Evolutionary conservation across 2,113 vertebrate genomes (phyloP), one percentile per base, ranked within the genome.

Genomic region (Calidris pugnax): DNA sequence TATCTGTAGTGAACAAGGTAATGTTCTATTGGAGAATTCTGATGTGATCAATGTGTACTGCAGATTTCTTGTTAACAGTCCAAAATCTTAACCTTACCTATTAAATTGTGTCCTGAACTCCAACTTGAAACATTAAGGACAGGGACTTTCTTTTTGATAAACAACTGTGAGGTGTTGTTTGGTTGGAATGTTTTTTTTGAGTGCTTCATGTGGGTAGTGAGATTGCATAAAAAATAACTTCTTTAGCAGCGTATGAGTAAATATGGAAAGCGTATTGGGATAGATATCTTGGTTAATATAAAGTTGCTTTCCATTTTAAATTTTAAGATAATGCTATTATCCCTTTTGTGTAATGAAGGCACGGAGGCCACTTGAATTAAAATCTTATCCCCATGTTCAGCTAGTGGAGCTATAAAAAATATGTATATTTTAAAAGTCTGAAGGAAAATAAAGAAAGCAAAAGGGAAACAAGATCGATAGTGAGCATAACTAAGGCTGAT

Each of bases 391-490:
- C 4, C 13, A 4, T 53, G 14, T 74, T 86, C 14, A 9, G 47
- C 24, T 50, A 37, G 30, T 16, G 50, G 28, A 73, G 19, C 27
- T 94, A 21, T 53, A 26, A 81, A 78, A 35, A 60, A 32, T 72
- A n/a, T 0, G 0, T 83, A 9, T 3, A 3, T 48, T 81, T 10
- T 71, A 62, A 57, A 53, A 53, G 12, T 12, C 32, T 66, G 32
- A 45, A 80, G 39, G 55, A 84, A 81, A 84, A 48, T 21, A 10
- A 84, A 68, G 47, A 41, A 28, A 89, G 33, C 6, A 48, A 15
- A 50, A 80, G 22, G 33, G 33, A 68, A 88, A 77, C 17, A 28
- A 41, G 18, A 28, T 39, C 4, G 1, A 62, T 28, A 71, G 15
- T 18, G 10, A 37, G 17, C 19, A 14, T 37, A 80, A 32, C n/a